Base-by-base conservation (phyloP, 2,797 vertebrate species). In the Hypotaenidia philippensis region DNA sequence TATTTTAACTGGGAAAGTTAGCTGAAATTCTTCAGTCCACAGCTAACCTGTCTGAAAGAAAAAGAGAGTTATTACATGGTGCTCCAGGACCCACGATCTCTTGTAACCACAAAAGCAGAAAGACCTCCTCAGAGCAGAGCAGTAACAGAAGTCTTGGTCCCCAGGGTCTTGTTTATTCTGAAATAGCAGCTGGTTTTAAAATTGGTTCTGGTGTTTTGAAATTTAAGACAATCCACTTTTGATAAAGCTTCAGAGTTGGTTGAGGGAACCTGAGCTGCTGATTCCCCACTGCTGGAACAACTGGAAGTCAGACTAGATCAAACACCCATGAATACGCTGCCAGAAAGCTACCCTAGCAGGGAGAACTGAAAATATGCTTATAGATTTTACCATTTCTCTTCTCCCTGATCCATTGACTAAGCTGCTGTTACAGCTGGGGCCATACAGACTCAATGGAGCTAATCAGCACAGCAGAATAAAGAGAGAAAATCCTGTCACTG, bases 201-300 rank as follows among this genome's bases (percentile, higher is more conserved):
- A 86, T 27, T 52, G 8, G 32, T 90, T 87, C 65, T 81, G 17
- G 20, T 69, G 16, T 50, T 95, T 41, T 69, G 82, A 88, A 71
- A 91, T 78, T 78, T 83, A 69, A 93, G 64, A 70, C 34, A 81
- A 76, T 60, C 26, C 0, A 0, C 44, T 87, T 47, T n/a, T 90
- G 74, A 84, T 44, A 79, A 85, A 78, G 47, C 61, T 77, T 65
- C 68, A 45, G 41, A 68, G 49, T 13, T 36, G 34, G 55, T 68
- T 0, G 0, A 75, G 41, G 64, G 74, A 72, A 66, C 26, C 36
- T 79, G 38, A 92, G 70, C 59, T 0, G 0, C 0, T 0, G 32
- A 68, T 81, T 90, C 47, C 52, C 36, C 66, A 53, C 68, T 76
- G 61, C 36, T 72, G 55, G 34, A 49, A 64, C 31, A 55, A 83